Evolutionary conservation across 2,888 invertebrate genomes (phyloP), one percentile per base, ranked within the genome.

Genomic region (Galerucella pusilla): DNA sequence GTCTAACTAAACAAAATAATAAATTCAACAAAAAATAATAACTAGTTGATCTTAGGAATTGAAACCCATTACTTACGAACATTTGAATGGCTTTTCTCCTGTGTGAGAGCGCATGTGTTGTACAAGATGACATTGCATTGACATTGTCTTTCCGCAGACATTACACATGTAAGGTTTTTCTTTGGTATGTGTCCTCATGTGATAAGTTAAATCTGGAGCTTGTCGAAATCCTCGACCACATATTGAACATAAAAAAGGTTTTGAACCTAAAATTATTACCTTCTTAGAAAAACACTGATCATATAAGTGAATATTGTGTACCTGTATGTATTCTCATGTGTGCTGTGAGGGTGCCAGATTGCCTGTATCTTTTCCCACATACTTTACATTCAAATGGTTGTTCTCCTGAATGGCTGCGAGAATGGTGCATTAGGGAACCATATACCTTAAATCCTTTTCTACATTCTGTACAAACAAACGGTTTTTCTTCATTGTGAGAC

Each of bases 171-270:
- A 87, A 2, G 85, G 85, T 73, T 84, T 83, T 78, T 86, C 86
- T 78, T 86, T 85, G 7, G 85, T 86, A 71, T 87, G 86, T 0
- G 85, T 85, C 59, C 86, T 78, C 86, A 86, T 86, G 74, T 87
- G 87, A 71, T 86, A 86, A 16, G 83, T 80, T 52, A 86, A 80
- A 80, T 85, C 85, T 1, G 85, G 83, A 16, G 76, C 71, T 77
- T 78, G 77, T 73, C 77, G 78, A 59, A 83, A 83, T 2, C 82
- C 82, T 81, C 85, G 83, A 28, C 85, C 83, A 71, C 80, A 84
- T 68, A 80, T 78, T 14, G 78, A 78, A 65, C 80, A 80, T 9
- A 79, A 64, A 70, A 77, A 81, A 11, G 79, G 79, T 68, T 78
- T 77, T 4, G 71, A 76, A 73, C 79, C 79, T 79, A 59, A 66